phyloP scores from a whole-genome alignment of 2,113 vertebrate genomes.

The Ariopsis seemanni region DNA sequence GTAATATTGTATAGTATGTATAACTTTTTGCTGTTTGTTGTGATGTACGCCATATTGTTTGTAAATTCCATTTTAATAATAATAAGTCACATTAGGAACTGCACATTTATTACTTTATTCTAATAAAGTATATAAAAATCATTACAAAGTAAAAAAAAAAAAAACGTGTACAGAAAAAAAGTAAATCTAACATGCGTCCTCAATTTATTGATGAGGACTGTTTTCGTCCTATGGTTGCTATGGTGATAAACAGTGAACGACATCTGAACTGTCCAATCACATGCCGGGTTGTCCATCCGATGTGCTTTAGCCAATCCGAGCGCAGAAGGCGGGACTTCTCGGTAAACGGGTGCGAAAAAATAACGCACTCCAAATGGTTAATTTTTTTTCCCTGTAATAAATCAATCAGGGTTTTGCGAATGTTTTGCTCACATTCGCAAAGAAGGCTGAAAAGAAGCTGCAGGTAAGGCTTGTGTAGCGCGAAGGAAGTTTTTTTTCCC shows the following conservation, averaged over 20 bases:
- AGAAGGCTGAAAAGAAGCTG: constrained; percentile 33
- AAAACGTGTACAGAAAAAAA: neutral
- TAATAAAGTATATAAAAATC: neutral
- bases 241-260: neutral
- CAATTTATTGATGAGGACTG: neutral
- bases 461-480: constrained; percentile 42
- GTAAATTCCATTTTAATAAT: neutral
- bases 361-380: constrained; percentile 46
- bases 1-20: neutral
- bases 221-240: neutral
- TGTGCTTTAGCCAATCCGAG: neutral
- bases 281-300: neutral
- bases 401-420: constrained; percentile 49
- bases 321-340: neutral
- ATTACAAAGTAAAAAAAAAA: neutral
- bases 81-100: neutral
- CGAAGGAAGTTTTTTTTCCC: neutral
- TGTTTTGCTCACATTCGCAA: constrained; percentile 37
- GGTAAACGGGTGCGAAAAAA: constrained; percentile 16
- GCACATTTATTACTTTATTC: neutral
- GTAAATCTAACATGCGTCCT: neutral
- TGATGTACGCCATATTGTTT: neutral
- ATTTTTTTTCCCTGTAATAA: constrained; percentile 48
- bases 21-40: neutral
- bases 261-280: neutral